phyloP scores from a whole-genome alignment of 2,113 vertebrate genomes.

The Oophaga pumilio region DNA sequence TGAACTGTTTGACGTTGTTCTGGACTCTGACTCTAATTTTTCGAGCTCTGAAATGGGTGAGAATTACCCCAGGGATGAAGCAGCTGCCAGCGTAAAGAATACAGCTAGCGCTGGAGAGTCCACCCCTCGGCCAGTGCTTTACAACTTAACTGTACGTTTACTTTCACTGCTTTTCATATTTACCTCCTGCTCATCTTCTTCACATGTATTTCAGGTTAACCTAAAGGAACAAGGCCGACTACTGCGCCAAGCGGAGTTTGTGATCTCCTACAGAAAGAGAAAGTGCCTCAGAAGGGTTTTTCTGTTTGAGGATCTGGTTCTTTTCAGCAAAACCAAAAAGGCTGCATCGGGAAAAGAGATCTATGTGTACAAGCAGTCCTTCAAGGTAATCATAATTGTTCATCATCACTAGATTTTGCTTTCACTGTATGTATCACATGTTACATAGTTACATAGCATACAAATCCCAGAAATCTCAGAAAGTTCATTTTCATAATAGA shows the following conservation, averaged over 20 bases:
- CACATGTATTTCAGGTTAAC: constrained; percentile 72
- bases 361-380: constrained; percentile 84
- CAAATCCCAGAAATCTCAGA: too few relatives aligned
- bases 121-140: too few relatives aligned
- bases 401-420: not conserved
- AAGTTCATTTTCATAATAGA: too few relatives aligned
- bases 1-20: too few relatives aligned
- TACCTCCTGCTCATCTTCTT: not conserved
- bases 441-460: too few relatives aligned
- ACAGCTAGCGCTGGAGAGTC: too few relatives aligned
- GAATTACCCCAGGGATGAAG: too few relatives aligned
- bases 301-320: constrained; percentile 85
- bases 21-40: too few relatives aligned
- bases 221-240: constrained; percentile 84
- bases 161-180: not conserved
- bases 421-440: not conserved
- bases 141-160: not conserved
- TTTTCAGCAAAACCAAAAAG: constrained; percentile 86
- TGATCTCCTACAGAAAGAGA: constrained; percentile 80
- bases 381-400: constrained; percentile 71
- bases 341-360: constrained; percentile 78
- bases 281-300: constrained; percentile 82
- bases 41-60: too few relatives aligned
- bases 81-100: too few relatives aligned
- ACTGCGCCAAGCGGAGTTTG: constrained; percentile 82